A percentile compares a stretch with the other conserved stretches of the same genome.
Conservation (phyloP, 2,888 invertebrate genomes). For the Thera obeliscata region DNA sequence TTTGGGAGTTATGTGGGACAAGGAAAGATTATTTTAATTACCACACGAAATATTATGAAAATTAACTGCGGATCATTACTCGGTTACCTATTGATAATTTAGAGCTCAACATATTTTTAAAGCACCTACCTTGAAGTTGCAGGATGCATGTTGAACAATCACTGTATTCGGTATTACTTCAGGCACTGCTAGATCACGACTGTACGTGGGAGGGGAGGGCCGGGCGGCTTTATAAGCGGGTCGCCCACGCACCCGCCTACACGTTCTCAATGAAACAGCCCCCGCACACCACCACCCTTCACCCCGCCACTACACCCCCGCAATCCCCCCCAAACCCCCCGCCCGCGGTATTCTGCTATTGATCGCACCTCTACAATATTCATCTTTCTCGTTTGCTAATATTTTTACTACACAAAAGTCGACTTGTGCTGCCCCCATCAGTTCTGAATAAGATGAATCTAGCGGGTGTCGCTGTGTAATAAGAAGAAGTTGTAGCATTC, state of each 20-base stretch:
- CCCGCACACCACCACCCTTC: constrained; percentile 51
- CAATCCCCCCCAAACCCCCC: constrained; percentile 51
- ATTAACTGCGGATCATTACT: not conserved
- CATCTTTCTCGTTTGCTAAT: constrained; percentile 71
- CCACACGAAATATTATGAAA: not conserved
- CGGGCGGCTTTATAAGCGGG: constrained; percentile 72
- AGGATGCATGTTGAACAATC: constrained; percentile 69
- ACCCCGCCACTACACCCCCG: constrained; percentile 46
- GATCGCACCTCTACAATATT: constrained; percentile 80
- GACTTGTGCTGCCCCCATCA: constrained; percentile 26
- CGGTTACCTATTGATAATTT: not conserved
- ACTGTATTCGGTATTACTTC: constrained; percentile 60
- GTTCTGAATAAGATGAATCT: constrained; percentile 11
- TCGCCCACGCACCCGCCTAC: constrained; percentile 86
- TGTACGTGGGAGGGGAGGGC: constrained; percentile 68
- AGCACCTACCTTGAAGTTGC: constrained; percentile 68
- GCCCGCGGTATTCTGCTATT: constrained; percentile 69
- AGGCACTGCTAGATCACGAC: constrained; percentile 66
- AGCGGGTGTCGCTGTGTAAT: not conserved
- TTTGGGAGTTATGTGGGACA: not conserved
- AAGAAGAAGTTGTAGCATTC: not conserved
- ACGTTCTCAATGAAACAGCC: constrained; percentile 87
- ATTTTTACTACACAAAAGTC: constrained; percentile 39
- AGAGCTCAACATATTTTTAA: constrained; percentile 1
- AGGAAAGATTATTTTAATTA: not conserved